Conservation (phyloP, 2,888 invertebrate species). For the Drosophila cognata region DNA sequence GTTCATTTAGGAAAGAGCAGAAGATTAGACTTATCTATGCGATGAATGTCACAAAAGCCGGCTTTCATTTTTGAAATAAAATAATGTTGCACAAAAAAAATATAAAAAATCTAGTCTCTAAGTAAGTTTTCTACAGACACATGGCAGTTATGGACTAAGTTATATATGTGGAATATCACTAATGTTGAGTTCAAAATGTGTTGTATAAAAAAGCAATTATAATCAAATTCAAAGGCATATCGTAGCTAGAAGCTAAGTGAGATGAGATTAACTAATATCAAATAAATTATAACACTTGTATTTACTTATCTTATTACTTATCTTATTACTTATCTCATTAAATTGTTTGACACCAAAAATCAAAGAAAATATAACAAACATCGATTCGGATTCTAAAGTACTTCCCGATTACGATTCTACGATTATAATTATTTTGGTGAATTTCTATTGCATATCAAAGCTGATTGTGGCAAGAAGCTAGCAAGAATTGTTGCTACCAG, state of each 20-base stretch:
- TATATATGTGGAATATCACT: neutral
- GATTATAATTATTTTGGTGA: neutral
- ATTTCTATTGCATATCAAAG: neutral
- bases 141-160: neutral
- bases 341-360: neutral
- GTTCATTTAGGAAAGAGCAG: neutral
- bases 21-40: neutral
- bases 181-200: neutral
- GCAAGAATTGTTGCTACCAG: neutral
- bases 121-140: neutral
- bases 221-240: neutral
- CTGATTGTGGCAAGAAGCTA: neutral
- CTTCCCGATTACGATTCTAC: neutral
- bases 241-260: neutral
- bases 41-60: neutral
- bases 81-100: neutral
- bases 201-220: neutral
- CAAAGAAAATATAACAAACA: neutral
- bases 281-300: neutral
- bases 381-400: neutral
- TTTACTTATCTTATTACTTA: neutral
- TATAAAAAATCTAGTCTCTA: rapidly evolving
- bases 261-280: neutral
- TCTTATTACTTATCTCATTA: neutral
- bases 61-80: neutral